Base-by-base conservation (phyloP, 2,888 invertebrate species). In the Teleiodes luculella region DNA sequence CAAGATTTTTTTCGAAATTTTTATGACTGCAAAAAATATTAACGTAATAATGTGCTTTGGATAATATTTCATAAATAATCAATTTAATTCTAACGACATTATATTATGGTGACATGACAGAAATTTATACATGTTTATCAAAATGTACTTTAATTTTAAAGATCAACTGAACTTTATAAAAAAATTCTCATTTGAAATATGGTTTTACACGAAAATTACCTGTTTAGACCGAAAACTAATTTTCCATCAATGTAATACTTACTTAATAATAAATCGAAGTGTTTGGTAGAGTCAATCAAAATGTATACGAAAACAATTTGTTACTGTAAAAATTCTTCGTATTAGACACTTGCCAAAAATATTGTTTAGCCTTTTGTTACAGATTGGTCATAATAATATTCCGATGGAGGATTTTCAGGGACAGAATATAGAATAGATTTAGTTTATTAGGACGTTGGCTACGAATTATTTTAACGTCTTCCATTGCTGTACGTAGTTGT, bases 391-490 rank as follows among this genome's bases (percentile, higher is more conserved):
- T 55, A 6, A n/a, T 50, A 18, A 35, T 37, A 20, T 35, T 33
- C 18, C 35, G 10, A 18, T 14, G 7, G 10, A 35, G n/a, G 16
- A 28, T 37, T 36, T 31, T 7, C 18, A 18, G 8, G 14, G 24
- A 66, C 68, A 66, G 80, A 79, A 79, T 74, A 79, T 81, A 79
- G 77, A 58, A 61, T 68, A 63, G 58, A 59, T 79, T 79, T 77
- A 76, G 74, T 80, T 82, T 76, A 11, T 67, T 79, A 78, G 70
- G 70, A 70, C 72, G 88, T 89, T 89, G 88, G 88, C 87, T 89
- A 88, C 88, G 80, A 87, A 88, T 89, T 88, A 88, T 87, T 87
- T 84, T 74, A 72, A 76, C 73, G 88, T 89, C 88, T 89, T 89
- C 88, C 88, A 88, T 81, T 77, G 68, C 70, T 61, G 75, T 83